Conservation (phyloP, 2,797 vertebrate species). For the Hirundo rustica region DNA sequence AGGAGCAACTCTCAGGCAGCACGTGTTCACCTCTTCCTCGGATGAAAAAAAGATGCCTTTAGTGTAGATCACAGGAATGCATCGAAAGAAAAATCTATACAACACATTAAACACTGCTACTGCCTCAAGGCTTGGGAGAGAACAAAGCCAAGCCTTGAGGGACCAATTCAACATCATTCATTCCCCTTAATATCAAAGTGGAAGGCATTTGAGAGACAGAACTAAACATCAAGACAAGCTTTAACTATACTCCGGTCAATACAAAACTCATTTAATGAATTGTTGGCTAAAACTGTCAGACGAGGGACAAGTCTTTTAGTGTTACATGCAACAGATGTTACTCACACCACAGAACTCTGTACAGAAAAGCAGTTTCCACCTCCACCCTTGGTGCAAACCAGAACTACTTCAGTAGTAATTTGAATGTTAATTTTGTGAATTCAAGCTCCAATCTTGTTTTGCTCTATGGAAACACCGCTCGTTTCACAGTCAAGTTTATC, state of each 20-base stretch:
- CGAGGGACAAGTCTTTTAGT: conserved; percentile 64
- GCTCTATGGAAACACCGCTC: background rate
- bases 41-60: conserved; percentile 21
- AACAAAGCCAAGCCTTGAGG: conserved; percentile 32
- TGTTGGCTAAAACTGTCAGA: conserved; percentile 52
- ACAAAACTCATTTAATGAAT: conserved; percentile 63
- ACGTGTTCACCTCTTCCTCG: conserved; percentile 10
- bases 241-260: conserved; percentile 75
- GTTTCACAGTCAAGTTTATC: conserved; percentile 40
- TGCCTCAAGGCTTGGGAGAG: conserved; percentile 47
- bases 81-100: conserved; percentile 43
- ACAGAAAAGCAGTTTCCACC: conserved; percentile 59
- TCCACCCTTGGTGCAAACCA: conserved; percentile 41
- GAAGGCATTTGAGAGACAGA: conserved; percentile 68
- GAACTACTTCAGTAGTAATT: conserved; percentile 18
- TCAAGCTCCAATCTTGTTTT: background rate
- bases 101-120: conserved; percentile 32
- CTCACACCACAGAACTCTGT: conserved; percentile 59
- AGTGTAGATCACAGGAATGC: conserved; percentile 59
- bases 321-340: conserved; percentile 61
- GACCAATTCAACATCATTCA: conserved; percentile 28
- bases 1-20: conserved; percentile 32
- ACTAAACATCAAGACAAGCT: conserved; percentile 77
- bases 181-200: conserved; percentile 54
- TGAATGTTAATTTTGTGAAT: background rate